Evolutionary conservation across 2,888 invertebrate species (phyloP), one percentile per base, ranked within the genome.

Genomic region (Scaptomyza polygonia): DNA sequence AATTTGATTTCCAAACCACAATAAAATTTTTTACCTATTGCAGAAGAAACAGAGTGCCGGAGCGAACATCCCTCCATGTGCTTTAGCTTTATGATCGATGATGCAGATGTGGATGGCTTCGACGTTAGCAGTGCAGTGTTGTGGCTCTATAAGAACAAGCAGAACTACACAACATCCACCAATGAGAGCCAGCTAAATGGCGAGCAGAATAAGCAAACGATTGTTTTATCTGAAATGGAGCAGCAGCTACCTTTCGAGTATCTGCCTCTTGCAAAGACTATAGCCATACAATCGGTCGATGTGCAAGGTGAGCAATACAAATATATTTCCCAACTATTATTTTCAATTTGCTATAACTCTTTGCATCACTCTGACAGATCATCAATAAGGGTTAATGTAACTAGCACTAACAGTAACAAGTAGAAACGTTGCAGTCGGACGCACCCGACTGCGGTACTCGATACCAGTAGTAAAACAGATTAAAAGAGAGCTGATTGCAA

Each of bases 71-170:
- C 95, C 0, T 95, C 95, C 54, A 94, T 95, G 52, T 96, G 96
- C 77, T 94, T 96, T 64, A 95, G 95, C 70, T 96, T 96, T 84
- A 94, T 95, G 92, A 93, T 96, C 79, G 96, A 96, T 0, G 94
- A 94, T 0, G 93, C 94, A 9, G 96, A 96, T 76, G 94, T 96
- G 52, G 94, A 95, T 73, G 94, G 94, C 0, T 94, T 95, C 45
- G 96, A 95, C 86, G 95, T 96, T 8, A 95, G 94, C 40, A 94
- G 94, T 1, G 96, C 96, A 0, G 95, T 96, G 77, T 92, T 97
- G 27, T 96, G 96, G 96, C 94, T 96, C 59, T 96, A 95, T 90
- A 96, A 96, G 92, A 90, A 88, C 64, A 89, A 86, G 27, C 83
- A 80, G 30, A 84, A 77, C 66, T 70, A 77, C 32, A 48, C 65